Percentiles rank a stretch among this genome's conserved stretches.
Conservation (phyloP, 2,797 vertebrate species). For the Coregonus ussuriensis region DNA sequence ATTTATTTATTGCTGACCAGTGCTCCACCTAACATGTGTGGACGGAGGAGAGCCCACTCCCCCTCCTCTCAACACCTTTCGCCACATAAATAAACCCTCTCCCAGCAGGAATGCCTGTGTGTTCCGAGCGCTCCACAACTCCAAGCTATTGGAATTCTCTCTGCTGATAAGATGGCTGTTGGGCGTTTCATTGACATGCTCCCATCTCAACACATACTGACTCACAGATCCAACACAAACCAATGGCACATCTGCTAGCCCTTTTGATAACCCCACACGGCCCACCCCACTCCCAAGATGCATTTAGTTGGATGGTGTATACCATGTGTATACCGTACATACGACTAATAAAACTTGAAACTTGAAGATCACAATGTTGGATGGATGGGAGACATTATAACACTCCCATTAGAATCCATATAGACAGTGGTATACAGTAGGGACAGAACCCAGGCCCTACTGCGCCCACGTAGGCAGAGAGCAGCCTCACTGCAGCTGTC, state of each 20-base stretch:
- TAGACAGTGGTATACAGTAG: neutral
- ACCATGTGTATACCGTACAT: no score
- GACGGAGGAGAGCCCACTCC: slow-evolving; percentile 43
- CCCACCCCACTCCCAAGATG: slow-evolving; percentile 53
- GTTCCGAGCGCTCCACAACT: slow-evolving; percentile 48
- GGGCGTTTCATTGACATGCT: slow-evolving; percentile 49
- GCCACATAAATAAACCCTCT: slow-evolving; percentile 75
- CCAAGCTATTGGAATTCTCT: slow-evolving; percentile 59
- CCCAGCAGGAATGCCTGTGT: slow-evolving; percentile 64
- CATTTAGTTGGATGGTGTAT: no score
- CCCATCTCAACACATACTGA: slow-evolving; percentile 51
- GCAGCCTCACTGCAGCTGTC: slow-evolving; percentile 61
- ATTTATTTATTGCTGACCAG: slow-evolving; percentile 67
- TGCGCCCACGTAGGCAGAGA: slow-evolving; percentile 29
- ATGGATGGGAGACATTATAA: neutral
- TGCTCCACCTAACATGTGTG: slow-evolving; percentile 68
- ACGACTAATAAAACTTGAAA: no score
- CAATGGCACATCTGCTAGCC: slow-evolving; percentile 58
- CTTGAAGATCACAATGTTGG: slow-evolving; percentile 37
- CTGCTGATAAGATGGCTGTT: slow-evolving; percentile 59
- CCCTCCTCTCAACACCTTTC: slow-evolving; percentile 71
- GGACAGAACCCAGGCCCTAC: slow-evolving; percentile 38
- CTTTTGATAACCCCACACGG: slow-evolving; percentile 30
- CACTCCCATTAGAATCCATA: slow-evolving; percentile 8
- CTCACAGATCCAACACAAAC: slow-evolving; percentile 44